A percentile compares a stretch with the other conserved stretches of the same genome.
phyloP scores from a whole-genome alignment of 92 coral and sea anemone species.

The Pocillopora grandis region DNA sequence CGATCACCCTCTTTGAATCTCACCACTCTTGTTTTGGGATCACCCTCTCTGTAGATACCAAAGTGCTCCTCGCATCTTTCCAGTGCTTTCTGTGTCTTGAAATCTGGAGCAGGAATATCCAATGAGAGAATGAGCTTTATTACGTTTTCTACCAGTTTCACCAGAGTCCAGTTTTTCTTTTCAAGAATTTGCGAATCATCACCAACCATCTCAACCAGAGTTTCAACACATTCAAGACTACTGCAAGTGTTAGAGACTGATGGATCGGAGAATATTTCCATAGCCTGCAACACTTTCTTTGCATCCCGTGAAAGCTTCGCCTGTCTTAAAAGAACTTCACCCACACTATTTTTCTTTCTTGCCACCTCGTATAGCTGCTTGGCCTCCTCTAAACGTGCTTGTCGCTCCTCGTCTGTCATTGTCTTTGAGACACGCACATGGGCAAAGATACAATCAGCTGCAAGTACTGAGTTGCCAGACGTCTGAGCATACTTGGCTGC shows the following conservation, averaged over 20 bases:
- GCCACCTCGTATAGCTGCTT: neutral
- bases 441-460: conserved; percentile 69
- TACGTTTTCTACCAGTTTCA: conserved; percentile 13
- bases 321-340: neutral
- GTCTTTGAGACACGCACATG: conserved; percentile 35
- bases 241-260: neutral
- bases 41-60: conserved; percentile 55
- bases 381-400: conserved; percentile 52
- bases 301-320: neutral
- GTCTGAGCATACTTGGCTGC: conserved; percentile 42
- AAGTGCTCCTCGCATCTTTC: conserved; percentile 59
- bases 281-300: neutral
- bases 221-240: neutral
- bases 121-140: conserved; percentile 49
- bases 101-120: conserved; percentile 3
- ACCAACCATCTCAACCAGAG: neutral
- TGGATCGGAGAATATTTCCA: neutral
- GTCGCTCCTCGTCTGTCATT: conserved; percentile 21
- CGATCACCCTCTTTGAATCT: conserved; percentile 27
- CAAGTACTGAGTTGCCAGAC: conserved; percentile 51
- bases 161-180: neutral
- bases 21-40: conserved; percentile 17
- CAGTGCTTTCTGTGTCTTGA: conserved; percentile 33
- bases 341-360: neutral
- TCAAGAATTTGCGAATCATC: neutral